Percentiles rank a stretch among this genome's conserved stretches.
phyloP scores from a whole-genome alignment of 1,140 invertebrate species.

The Drosophila baimaii region DNA sequence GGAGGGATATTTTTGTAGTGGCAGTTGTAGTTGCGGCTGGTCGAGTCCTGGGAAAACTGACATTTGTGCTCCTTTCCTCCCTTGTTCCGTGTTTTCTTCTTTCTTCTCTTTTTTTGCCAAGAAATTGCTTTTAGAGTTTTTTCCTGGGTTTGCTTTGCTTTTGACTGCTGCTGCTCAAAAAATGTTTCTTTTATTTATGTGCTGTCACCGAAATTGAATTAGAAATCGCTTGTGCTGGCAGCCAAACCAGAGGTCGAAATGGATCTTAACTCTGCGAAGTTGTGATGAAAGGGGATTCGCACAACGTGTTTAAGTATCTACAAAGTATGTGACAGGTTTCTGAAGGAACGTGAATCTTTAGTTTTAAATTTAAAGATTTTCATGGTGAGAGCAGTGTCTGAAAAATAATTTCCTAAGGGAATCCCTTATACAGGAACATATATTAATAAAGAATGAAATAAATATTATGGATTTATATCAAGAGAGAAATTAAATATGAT shows the following conservation, averaged over 20 bases:
- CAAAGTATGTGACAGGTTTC: slow-evolving; percentile 1
- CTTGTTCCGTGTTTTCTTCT: slow-evolving; percentile 14
- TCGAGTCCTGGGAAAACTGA: slow-evolving; percentile 75
- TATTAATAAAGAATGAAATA: too few species aligned
- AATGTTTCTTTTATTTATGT: slow-evolving; percentile 81
- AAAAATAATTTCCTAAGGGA: too few species aligned
- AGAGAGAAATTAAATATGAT: too few species aligned
- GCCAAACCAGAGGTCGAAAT: slow-evolving; percentile 9
- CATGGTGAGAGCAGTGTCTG: too few species aligned
- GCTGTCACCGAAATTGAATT: slow-evolving; percentile 81
- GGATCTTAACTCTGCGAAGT: slow-evolving; percentile 24
- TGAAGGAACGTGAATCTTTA: not conserved
- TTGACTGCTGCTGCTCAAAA: slow-evolving; percentile 63
- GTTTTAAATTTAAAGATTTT: not conserved
- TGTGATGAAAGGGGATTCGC: not conserved
- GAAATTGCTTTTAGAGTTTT: slow-evolving; percentile 79
- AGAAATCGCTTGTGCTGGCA: slow-evolving; percentile 70
- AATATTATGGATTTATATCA: too few species aligned
- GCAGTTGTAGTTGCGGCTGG: slow-evolving; percentile 44
- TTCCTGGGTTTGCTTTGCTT: slow-evolving; percentile 54
- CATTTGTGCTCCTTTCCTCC: slow-evolving; percentile 68
- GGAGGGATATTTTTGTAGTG: slow-evolving; percentile 32
- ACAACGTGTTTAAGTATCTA: not conserved
- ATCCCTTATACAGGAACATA: too few species aligned
- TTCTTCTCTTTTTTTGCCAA: slow-evolving; percentile 50